These are phyloP conservation scores for Lingula anatina DNA, from an alignment of 2,888 invertebrate species.

Conservation along the genomic window DNA sequence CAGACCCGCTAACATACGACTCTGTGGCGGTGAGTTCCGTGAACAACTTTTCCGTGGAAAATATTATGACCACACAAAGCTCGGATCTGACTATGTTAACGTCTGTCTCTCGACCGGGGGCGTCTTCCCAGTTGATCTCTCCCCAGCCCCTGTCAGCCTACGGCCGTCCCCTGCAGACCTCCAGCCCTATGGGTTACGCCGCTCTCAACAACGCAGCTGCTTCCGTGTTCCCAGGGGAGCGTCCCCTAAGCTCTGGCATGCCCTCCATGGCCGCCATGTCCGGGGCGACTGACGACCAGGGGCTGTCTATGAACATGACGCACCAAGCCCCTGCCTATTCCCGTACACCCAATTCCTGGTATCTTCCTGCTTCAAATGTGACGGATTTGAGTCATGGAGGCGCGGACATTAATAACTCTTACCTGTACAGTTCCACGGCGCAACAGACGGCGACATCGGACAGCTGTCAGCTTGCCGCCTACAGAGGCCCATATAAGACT, in stretches of 20 bases:
- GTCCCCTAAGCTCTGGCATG: too few species aligned
- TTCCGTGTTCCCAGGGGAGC: too few species aligned
- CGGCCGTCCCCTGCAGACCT: slow-evolving; percentile 33
- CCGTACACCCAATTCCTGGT: too few species aligned
- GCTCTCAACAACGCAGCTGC: slow-evolving; percentile 31
- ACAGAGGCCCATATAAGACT: slow-evolving; percentile 39
- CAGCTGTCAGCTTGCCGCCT: slow-evolving; percentile 42
- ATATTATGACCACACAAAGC: slow-evolving; percentile 44
- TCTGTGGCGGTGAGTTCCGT: slow-evolving; percentile 22
- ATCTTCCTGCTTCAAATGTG: too few species aligned
- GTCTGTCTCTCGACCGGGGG: too few species aligned
- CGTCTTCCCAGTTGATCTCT: too few species aligned
- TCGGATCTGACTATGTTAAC: too few species aligned
- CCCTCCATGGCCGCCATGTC: slow-evolving; percentile 27
- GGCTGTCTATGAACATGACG: slow-evolving; percentile 36
- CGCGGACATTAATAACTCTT: too few species aligned
- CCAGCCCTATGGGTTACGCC: slow-evolving; percentile 26
- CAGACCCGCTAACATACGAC: slow-evolving; percentile 23
- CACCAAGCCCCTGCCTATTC: slow-evolving; percentile 22
- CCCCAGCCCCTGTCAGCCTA: too few species aligned
- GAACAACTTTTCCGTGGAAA: slow-evolving; percentile 42
- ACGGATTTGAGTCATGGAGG: slow-evolving; percentile 35
- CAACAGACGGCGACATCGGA: slow-evolving; percentile 20
- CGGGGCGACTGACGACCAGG: slow-evolving; percentile 22
- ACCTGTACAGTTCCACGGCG: too few species aligned